A percentile compares a stretch with the other conserved stretches of the same genome.
Evolutionary conservation across 1,140 invertebrate genomes (phyloP).

Genomic region (Tetramorium parvispinum): DNA sequence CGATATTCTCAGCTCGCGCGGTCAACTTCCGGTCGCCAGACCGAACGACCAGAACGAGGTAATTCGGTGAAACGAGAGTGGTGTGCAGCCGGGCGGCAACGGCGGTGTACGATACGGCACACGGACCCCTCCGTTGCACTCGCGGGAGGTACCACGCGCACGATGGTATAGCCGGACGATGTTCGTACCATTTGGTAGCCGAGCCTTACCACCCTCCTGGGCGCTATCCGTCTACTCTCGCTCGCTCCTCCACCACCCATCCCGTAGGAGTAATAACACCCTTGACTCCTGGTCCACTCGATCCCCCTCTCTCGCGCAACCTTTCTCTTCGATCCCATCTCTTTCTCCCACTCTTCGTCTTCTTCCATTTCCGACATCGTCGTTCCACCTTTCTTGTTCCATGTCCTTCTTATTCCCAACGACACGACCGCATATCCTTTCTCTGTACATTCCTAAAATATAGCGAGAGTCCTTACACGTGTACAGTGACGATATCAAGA

Average conservation of each 20-base stretch:
- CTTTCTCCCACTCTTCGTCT: conserved; percentile 7
- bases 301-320: conserved; percentile 33
- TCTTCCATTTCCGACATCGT: conserved; percentile 1
- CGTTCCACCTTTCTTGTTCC: background rate
- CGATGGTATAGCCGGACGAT: conserved; percentile 52
- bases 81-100: conserved; percentile 23
- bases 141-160: conserved; percentile 42
- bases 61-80: conserved; percentile 60
- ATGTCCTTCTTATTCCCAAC: conserved; percentile 29
- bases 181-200: conserved; percentile 72
- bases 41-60: conserved; percentile 61
- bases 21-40: conserved; percentile 48
- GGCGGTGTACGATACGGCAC: conserved; percentile 1
- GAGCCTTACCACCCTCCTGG: conserved; percentile 75
- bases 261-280: conserved; percentile 75
- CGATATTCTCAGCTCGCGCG: conserved; percentile 57
- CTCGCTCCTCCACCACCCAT: conserved; percentile 64
- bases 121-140: conserved; percentile 41
- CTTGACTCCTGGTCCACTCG: conserved; percentile 51
- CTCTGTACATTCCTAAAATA: background rate
- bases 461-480: background rate
- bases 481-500: conserved; percentile 30
- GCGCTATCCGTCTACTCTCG: conserved; percentile 76
- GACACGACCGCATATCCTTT: conserved; percentile 45
- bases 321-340: conserved; percentile 1